Evolutionary conservation across 2,113 vertebrate species (phyloP).

Genomic region (Gobio gobio): DNA sequence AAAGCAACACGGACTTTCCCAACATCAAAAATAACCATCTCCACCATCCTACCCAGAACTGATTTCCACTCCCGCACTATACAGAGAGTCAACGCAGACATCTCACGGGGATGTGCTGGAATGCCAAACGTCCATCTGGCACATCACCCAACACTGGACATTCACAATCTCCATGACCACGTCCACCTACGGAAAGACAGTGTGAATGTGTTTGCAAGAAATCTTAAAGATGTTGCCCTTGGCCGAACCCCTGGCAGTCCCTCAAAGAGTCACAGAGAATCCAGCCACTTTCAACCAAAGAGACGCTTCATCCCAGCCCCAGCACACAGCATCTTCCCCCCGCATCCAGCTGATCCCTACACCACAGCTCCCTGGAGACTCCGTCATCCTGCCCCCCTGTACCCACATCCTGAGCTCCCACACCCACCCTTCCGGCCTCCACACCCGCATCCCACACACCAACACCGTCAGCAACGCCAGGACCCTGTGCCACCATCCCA

Average conservation of each 20-base stretch:
- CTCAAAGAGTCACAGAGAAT: neutral
- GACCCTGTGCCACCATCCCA: too few relatives aligned
- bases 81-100: slow-evolving; percentile 27
- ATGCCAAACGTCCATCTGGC: slow-evolving; percentile 39
- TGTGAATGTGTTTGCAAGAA: slow-evolving; percentile 24
- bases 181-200: slow-evolving; percentile 30
- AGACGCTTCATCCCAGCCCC: too few relatives aligned
- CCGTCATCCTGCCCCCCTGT: too few relatives aligned
- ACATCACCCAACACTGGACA: slow-evolving; percentile 26
- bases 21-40: neutral
- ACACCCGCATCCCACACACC: too few relatives aligned
- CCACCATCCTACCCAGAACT: neutral
- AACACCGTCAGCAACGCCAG: too few relatives aligned
- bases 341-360: too few relatives aligned
- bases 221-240: too few relatives aligned
- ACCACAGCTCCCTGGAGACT: too few relatives aligned
- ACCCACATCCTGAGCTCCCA: too few relatives aligned
- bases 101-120: neutral
- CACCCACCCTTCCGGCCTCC: too few relatives aligned
- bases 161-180: slow-evolving; percentile 27
- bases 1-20: neutral
- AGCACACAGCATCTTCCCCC: too few relatives aligned
- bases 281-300: too few relatives aligned
- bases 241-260: slow-evolving; percentile 7
- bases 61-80: slow-evolving; percentile 21